Conservation (phyloP, 2,797 vertebrate species). For the Poeciliopsis infans region DNA sequence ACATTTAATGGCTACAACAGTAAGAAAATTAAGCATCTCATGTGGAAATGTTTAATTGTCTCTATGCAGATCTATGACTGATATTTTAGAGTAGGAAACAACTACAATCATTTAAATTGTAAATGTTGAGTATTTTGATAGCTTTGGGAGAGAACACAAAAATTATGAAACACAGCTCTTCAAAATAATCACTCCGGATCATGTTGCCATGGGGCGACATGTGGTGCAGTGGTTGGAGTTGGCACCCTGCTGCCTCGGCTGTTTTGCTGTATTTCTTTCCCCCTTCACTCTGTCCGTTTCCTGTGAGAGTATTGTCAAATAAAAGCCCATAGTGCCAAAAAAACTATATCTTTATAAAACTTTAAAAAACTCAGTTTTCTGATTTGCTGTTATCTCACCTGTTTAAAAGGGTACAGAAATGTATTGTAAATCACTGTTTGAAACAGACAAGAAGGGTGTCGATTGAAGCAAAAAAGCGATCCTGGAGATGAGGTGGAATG, state of each 20-base stretch:
- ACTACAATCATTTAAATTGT: background rate
- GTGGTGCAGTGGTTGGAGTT: no score
- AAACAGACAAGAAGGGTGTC: constrained; percentile 40
- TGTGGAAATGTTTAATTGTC: background rate
- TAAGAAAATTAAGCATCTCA: background rate
- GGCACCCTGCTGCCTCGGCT: no score
- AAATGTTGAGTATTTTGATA: background rate
- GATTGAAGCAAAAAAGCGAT: constrained; percentile 31
- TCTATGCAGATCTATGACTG: background rate
- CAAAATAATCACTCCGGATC: background rate
- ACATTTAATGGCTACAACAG: background rate
- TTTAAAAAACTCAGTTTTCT: background rate
- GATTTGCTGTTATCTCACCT: constrained; percentile 36
- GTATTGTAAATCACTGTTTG: constrained; percentile 50
- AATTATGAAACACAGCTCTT: background rate
- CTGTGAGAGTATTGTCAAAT: no score
- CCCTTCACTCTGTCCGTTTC: no score
- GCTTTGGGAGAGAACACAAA: background rate
- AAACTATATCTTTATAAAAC: background rate
- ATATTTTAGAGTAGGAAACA: background rate
- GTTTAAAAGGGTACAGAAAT: constrained; percentile 61
- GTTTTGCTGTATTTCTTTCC: no score
- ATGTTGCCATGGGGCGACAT: no score
- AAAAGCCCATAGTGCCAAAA: background rate
- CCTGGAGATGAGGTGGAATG: constrained; percentile 37